Evolutionary conservation across 1,140 invertebrate genomes (phyloP), one percentile per base, ranked within the genome.

Genomic region (Drosophila kepulauana): DNA sequence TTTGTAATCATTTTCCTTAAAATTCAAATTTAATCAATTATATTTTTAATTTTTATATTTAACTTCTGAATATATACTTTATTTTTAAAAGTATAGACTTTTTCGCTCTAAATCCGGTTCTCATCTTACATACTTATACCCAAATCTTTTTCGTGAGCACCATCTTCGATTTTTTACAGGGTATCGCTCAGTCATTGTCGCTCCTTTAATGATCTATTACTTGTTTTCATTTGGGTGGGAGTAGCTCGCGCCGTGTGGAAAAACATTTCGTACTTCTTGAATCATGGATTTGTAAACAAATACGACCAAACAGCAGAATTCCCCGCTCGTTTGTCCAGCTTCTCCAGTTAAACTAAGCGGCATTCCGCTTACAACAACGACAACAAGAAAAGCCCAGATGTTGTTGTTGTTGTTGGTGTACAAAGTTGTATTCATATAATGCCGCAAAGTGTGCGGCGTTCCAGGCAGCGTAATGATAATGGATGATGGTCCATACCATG

Each of bases 241-340:
- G 76, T 72, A 71, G 73, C 68, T 57, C 48, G 73, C 46, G 68
- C 45, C 61, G 73, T 38, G 59, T 76, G 30, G 64, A 54, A 76
- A 77, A 78, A 75, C 78, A 88, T 80, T 79, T 75, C 71, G 69
- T 78, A 80, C 89, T 90, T 84, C 85, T 91, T 91, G 82, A 90
- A 82, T 91, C 89, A 76, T 74, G 43, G 73, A 81, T 81, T 90
- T 91, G 85, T 91, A 91, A 91, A 91, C 90, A 91, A 91, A 90
- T 81, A 84, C 84, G 61, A 15, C 57, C 52, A 62, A 48, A 51
- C 48, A 61, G 65, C 65, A 28, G 45, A 30, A n/a, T 38, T n/a
- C 49, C 33, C 35, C 5, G 7, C 33, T 35, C 48, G 35, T 11
- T 33, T 38, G 13, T 49, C 25, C 58, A 43, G n/a, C 41, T 43